Percentiles rank a stretch among this genome's conserved stretches.
Evolutionary conservation across 2,888 invertebrate genomes (phyloP).

Genomic region (Torymus auratus): DNA sequence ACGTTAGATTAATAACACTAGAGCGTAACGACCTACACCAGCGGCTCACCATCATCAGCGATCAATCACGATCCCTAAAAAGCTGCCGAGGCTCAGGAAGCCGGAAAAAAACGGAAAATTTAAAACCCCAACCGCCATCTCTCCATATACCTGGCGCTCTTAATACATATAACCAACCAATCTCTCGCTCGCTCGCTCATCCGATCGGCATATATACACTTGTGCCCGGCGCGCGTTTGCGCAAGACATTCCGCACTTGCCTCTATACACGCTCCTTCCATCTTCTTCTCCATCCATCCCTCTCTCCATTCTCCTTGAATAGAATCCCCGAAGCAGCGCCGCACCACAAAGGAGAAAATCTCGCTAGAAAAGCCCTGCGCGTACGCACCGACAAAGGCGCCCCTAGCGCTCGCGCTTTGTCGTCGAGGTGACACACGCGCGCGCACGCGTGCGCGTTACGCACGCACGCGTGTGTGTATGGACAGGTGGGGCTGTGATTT

Average conservation of each 20-base stretch:
- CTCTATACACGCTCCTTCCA: constrained; percentile 40
- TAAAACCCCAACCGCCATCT: too few species aligned
- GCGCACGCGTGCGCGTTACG: constrained; percentile 43
- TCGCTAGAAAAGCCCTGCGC: constrained; percentile 63
- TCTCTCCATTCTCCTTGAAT: constrained; percentile 17
- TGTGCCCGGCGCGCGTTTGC: constrained; percentile 70
- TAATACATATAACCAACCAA: neutral
- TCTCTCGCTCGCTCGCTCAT: neutral
- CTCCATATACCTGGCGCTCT: too few species aligned
- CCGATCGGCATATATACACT: constrained; percentile 64
- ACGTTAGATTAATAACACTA: too few species aligned
- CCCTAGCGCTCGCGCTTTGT: constrained; percentile 69
- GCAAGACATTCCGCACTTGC: constrained; percentile 75
- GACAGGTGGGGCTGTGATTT: constrained; percentile 75
- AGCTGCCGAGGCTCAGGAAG: too few species aligned
- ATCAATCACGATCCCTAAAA: neutral
- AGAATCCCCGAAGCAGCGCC: constrained; percentile 9
- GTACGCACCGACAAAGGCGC: constrained; percentile 71
- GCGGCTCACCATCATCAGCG: neutral
- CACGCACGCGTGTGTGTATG: constrained; percentile 63
- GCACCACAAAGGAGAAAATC: constrained; percentile 52
- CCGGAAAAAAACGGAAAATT: too few species aligned
- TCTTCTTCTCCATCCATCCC: constrained; percentile 1
- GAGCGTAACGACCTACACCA: neutral
- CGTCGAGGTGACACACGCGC: constrained; percentile 72